phyloP scores from a whole-genome alignment of 1,140 invertebrate species.

The Sycobia sp. region DNA sequence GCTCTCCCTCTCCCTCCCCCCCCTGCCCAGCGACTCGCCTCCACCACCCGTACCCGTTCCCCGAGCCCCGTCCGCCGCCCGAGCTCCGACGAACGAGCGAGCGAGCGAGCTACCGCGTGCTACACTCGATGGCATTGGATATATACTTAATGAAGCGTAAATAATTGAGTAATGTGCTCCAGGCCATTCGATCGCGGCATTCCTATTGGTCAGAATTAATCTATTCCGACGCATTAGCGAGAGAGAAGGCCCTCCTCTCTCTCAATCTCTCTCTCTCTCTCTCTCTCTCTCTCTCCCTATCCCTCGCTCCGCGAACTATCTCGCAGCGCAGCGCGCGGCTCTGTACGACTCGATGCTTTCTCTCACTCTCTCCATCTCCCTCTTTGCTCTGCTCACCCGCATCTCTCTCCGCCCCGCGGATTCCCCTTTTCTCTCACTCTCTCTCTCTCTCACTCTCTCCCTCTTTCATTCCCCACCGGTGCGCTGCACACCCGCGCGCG shows the following conservation, averaged over 20 bases:
- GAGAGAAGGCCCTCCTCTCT: constrained; percentile 32
- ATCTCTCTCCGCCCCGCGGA: background rate
- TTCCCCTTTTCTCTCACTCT: constrained; percentile 41
- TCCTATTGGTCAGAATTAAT: constrained; percentile 64
- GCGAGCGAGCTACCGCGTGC: constrained; percentile 40
- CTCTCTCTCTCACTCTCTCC: constrained; percentile 31
- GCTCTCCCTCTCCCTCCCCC: constrained; percentile 2
- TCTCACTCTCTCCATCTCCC: no score
- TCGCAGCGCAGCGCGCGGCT: no score
- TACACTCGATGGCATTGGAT: constrained; percentile 61
- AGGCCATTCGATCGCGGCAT: constrained; percentile 58
- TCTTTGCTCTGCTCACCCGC: no score
- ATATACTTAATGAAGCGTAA: constrained; percentile 65
- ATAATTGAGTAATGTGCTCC: constrained; percentile 64
- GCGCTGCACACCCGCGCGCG: constrained; percentile 16
- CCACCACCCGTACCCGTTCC: constrained; percentile 20
- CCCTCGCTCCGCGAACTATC: no score
- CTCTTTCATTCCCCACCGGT: constrained; percentile 33
- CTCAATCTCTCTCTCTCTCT: background rate
- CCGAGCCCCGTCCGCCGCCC: background rate
- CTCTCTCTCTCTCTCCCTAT: background rate
- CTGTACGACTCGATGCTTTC: no score
- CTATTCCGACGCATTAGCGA: constrained; percentile 62
- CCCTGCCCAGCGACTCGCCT: background rate
- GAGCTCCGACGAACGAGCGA: background rate